Base-by-base conservation (phyloP, 2,888 invertebrate species). In the Idaea biselata region DNA sequence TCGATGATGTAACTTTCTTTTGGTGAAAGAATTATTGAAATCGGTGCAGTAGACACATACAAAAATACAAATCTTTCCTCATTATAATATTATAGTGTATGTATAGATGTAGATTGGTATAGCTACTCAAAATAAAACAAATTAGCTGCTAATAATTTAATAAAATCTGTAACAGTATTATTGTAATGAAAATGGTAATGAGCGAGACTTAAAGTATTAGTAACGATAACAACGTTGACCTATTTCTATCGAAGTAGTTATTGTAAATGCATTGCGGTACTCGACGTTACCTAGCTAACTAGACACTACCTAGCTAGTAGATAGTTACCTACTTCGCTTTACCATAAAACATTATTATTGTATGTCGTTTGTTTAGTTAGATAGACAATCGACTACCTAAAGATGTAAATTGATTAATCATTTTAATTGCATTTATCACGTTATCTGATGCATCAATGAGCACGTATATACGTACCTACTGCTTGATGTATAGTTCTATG, bases 91-190 rank as follows among this genome's bases (percentile, higher is more conserved):
- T n/a, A n/a, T n/a, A n/a, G n/a, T n/a, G n/a, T n/a, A n/a, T n/a
- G n/a, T n/a, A n/a, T n/a, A n/a, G n/a, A n/a, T 25, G 25, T 3
- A 44, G 14, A 44, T 44, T 3, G 44, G n/a, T n/a, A n/a, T 14
- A 44, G 11, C 7, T 25, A 44, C 44, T 44, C 44, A 44, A 44
- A 44, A 44, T 44, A 44, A 44, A 44, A 44, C 44, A 44, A 44
- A 14, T 44, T 44, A 44, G 44, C 44, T 44, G 44, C 14, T 44
- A 44, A 44, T 44, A 8, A 11, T 44, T 67, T 64, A 65, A 70
- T 68, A 67, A 68, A 68, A 62, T 66, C 66, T 63, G 64, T 67
- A 65, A 67, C 44, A 44, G 11, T 44, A 44, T 44, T 8, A 44
- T 14, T 8, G 44, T 44, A 44, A 44, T 44, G 44, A 44, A 14